A percentile compares a stretch with the other conserved stretches of the same genome.
These are phyloP conservation scores for Pseudopodoces humilis DNA, from an alignment of 2,113 vertebrate genomes.

Conservation along the genomic window DNA sequence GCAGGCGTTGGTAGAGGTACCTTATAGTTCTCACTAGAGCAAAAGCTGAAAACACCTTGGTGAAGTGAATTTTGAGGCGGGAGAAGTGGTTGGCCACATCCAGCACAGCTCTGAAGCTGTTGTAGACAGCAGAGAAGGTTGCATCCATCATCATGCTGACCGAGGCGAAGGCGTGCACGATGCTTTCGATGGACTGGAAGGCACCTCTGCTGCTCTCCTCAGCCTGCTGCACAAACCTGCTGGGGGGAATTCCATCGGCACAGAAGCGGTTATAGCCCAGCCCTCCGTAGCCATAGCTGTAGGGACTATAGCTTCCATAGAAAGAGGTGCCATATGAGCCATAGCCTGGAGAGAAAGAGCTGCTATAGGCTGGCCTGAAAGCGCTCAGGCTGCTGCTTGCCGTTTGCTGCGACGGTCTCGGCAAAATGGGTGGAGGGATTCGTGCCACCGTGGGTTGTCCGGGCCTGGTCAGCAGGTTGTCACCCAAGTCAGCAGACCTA, in stretches of 20 bases:
- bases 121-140: constrained; percentile 96
- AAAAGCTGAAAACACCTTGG: constrained; percentile 94
- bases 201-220: constrained; percentile 97
- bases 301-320: constrained; percentile 84
- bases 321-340: constrained; percentile 85
- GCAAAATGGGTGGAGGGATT: constrained; percentile 86
- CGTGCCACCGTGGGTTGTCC: constrained; percentile 83
- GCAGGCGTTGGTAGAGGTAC: constrained; percentile 87
- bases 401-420: constrained; percentile 84
- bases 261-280: constrained; percentile 83
- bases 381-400: constrained; percentile 66
- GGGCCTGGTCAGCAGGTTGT: constrained; percentile 70
- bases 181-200: constrained; percentile 98
- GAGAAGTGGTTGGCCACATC: constrained; percentile 98
- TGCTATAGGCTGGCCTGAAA: constrained; percentile 86
- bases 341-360: constrained; percentile 84
- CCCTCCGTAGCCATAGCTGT: constrained; percentile 80
- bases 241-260: constrained; percentile 85
- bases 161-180: constrained; percentile 93
- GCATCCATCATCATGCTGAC: constrained; percentile 99
- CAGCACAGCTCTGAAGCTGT: constrained; percentile 95
- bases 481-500: constrained; percentile 85
- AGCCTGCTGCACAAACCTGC: constrained; percentile 94
- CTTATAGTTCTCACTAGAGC: constrained; percentile 92
- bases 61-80: constrained; percentile 90